These are phyloP conservation scores for Phenganax marumi DNA, from an alignment of 92 coral and sea anemone species.

Conservation along the genomic window DNA sequence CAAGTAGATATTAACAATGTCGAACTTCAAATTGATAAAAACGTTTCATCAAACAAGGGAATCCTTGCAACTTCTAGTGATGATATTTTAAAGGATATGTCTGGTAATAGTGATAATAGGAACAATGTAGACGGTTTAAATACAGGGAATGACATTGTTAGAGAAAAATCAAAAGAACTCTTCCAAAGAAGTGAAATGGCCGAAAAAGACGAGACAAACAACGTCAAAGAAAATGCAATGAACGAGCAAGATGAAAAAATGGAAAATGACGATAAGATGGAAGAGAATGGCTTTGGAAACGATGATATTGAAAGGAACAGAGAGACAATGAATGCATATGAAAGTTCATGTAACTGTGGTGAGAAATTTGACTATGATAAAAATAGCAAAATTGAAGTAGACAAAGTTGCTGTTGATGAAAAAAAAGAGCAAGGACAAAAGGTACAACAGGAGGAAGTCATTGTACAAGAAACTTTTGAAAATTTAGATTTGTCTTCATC, in stretches of 20 bases:
- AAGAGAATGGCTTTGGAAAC: background rate
- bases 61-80: background rate
- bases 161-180: background rate
- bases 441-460: background rate
- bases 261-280: background rate
- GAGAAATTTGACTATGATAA: background rate
- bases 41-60: background rate
- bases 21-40: background rate
- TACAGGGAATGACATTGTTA: background rate
- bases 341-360: background rate
- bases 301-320: background rate
- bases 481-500: constrained; percentile 7
- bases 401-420: background rate
- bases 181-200: background rate
- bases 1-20: background rate
- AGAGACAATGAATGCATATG: background rate
- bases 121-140: background rate
- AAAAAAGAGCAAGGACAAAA: background rate
- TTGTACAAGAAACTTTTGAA: background rate
- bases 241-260: background rate
- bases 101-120: background rate
- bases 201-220: background rate
- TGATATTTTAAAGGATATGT: background rate
- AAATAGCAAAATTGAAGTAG: background rate
- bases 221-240: background rate